A percentile compares a stretch with the other conserved stretches of the same genome.
Evolutionary conservation across 2,797 vertebrate species (phyloP).

Genomic region (Parauchenoglanis punctatus): DNA sequence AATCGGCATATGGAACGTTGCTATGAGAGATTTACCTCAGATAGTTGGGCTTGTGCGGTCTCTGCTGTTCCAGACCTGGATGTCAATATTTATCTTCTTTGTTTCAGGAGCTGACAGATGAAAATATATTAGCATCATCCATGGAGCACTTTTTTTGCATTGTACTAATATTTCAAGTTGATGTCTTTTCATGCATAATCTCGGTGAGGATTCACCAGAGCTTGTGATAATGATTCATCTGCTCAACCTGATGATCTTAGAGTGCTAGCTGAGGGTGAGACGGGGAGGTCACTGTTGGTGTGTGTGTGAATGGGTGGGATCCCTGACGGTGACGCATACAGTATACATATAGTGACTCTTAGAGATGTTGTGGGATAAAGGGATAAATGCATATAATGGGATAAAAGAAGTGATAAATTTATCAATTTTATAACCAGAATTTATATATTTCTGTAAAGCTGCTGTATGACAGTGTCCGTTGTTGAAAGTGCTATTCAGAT

Average conservation of each 20-base stretch:
- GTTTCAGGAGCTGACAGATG: neutral
- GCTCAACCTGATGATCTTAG: neutral
- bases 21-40: neutral
- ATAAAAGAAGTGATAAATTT: neutral
- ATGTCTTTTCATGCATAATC: neutral
- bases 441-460: neutral
- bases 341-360: neutral
- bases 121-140: neutral
- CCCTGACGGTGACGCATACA: neutral
- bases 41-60: neutral
- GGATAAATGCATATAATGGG: neutral
- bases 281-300: neutral
- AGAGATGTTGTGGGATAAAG: neutral
- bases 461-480: neutral
- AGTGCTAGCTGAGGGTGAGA: neutral
- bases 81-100: neutral
- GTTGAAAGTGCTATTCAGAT: neutral
- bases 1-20: neutral
- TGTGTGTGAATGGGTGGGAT: neutral
- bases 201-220: neutral
- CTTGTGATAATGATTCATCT: neutral
- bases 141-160: neutral
- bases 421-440: neutral
- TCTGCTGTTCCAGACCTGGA: neutral
- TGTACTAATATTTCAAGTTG: neutral